Base-by-base conservation (phyloP, 1,140 invertebrate species). In the Cyrtorhinus lividipennis region DNA sequence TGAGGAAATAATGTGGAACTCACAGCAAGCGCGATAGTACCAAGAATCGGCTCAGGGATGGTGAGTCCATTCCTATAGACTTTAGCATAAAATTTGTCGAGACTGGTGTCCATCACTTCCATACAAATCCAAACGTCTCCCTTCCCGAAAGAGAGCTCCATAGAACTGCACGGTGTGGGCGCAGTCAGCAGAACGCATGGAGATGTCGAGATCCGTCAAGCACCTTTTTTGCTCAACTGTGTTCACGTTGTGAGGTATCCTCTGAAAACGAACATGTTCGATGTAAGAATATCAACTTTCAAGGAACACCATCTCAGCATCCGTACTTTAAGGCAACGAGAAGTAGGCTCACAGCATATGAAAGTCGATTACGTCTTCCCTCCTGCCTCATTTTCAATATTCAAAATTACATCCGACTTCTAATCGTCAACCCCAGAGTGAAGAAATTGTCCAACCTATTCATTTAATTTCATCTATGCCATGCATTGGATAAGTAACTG, bases 111-210 rank as follows among this genome's bases (percentile, higher is more conserved):
- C 96, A 99, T 99, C 12, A 98, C 83, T 77, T 99, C 95, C 95
- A 99, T 99, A 73, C 95, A 98, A 71, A 99, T 98, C 95, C 95
- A 98, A 25, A 98, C 95, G 76, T 97, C 93, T 15, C 90, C 91
- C n/a, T 75, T 94, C 90, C 53, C 89, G 84, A 70, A 98, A 96
- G 69, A 98, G 84, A 56, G 93, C 95, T 13, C 96, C 96, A 75
- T 92, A 94, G 79, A 97, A 99, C 71, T 96, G 91, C 1, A 99
- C 95, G 56, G 97, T 99, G 72, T 95, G 93, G 0, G 85, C 86
- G 75, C 95, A 98, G 69, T 92, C 93, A 69, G 93, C 93, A 65
- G 90, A 93, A 66, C 93, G 82, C 89, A 91, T 91, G 0, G 87
- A 90, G 66, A 91, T 87, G 76, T 98, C 95, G 58, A 99, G 78